Conservation (phyloP, 2,797 vertebrate species). For the Sibirionetta formosa region DNA sequence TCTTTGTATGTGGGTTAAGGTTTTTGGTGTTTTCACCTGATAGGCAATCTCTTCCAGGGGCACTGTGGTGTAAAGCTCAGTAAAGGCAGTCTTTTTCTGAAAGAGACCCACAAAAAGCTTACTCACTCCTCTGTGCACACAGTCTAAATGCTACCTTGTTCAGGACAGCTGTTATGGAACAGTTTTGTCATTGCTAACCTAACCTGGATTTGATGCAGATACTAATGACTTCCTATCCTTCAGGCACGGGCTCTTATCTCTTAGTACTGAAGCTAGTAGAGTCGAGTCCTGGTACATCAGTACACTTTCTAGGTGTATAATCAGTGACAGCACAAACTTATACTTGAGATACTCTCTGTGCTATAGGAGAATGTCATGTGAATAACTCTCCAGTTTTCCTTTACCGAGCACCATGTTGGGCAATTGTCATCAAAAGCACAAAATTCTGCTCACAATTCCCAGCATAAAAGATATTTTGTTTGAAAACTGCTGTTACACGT, state of each 20-base stretch:
- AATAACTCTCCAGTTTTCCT: background rate
- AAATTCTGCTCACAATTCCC: accelerated
- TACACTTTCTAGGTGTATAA: background rate
- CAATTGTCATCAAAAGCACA: background rate
- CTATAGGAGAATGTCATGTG: accelerated
- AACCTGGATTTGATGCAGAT: background rate
- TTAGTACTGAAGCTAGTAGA: background rate
- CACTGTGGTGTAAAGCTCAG: background rate
- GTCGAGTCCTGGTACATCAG: background rate
- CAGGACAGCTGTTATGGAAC: accelerated
- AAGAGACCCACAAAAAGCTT: background rate
- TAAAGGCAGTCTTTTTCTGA: background rate
- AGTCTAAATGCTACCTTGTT: no score
- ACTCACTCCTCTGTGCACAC: background rate
- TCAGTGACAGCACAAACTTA: background rate
- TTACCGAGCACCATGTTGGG: accelerated
- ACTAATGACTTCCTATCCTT: background rate
- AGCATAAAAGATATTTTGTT: background rate
- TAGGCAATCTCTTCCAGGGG: background rate
- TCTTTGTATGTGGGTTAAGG: background rate
- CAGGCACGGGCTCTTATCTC: accelerated
- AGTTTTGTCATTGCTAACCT: background rate
- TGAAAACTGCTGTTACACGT: accelerated
- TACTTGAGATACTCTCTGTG: accelerated
- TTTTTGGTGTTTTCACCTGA: accelerated